A percentile compares a stretch with the other conserved stretches of the same genome.
These are phyloP conservation scores for Globodera ellingtonae DNA, from an alignment of 1,140 invertebrate species.

Conservation along the genomic window DNA sequence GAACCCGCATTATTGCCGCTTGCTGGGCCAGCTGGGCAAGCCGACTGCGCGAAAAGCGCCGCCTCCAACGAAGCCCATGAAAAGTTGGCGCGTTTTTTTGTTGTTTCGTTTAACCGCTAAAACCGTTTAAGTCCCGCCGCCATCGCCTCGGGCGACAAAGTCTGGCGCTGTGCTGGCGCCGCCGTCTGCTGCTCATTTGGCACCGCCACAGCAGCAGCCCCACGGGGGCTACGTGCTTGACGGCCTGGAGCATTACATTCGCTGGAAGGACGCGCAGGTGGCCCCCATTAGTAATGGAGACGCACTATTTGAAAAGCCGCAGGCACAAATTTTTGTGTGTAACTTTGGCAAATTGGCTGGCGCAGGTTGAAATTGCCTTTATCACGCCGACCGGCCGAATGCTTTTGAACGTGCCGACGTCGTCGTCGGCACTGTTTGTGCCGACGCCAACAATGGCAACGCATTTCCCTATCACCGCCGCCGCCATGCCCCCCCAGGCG, in stretches of 20 bases:
- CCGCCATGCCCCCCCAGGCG: not conserved
- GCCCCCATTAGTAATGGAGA: too few relatives aligned
- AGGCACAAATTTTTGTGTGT: too few relatives aligned
- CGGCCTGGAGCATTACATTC: slow-evolving; percentile 53
- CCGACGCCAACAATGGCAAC: not conserved
- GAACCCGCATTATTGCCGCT: slow-evolving; percentile 51
- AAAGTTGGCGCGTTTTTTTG: not conserved
- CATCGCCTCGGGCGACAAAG: slow-evolving; percentile 1
- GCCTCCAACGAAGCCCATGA: slow-evolving; percentile 31
- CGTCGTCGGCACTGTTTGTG: too few relatives aligned
- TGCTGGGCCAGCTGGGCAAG: slow-evolving; percentile 55
- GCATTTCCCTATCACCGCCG: too few relatives aligned
- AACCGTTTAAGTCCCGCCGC: not conserved
- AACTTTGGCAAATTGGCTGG: slow-evolving; percentile 44
- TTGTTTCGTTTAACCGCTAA: not conserved
- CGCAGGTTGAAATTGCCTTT: slow-evolving; percentile 58
- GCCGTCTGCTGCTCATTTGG: not conserved
- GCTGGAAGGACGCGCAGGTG: slow-evolving; percentile 49
- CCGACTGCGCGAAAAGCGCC: slow-evolving; percentile 55
- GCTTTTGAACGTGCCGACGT: not conserved
- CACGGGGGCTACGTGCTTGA: slow-evolving; percentile 54
- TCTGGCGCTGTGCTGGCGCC: slow-evolving; percentile 2
- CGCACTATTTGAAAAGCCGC: too few relatives aligned
- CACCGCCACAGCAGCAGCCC: slow-evolving; percentile 18
- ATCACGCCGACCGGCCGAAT: slow-evolving; percentile 56